These are phyloP conservation scores for Tridacna crocea DNA, from an alignment of 2,888 invertebrate species.

Conservation along the genomic window DNA sequence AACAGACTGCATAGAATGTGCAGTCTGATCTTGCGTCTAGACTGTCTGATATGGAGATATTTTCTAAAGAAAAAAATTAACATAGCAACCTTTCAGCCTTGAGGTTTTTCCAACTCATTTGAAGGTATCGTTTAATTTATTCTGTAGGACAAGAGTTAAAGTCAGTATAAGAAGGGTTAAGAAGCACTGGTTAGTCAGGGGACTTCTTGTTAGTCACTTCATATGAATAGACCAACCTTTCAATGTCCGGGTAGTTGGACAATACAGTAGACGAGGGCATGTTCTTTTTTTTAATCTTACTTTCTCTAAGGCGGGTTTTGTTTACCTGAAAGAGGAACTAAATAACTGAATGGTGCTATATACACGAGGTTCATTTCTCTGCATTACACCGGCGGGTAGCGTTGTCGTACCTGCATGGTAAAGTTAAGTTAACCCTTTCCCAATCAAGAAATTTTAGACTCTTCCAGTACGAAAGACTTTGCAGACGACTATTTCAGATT, in stretches of 20 bases:
- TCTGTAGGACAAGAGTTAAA: neutral
- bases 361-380: neutral
- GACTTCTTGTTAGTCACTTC: neutral
- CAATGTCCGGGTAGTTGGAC: conserved; percentile 38
- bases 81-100: too few species aligned
- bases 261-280: conserved; percentile 42
- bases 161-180: neutral
- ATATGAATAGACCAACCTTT: conserved; percentile 24
- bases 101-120: too few species aligned
- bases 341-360: neutral
- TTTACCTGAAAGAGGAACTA: neutral
- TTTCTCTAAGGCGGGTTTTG: neutral
- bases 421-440: neutral
- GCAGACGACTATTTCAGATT: too few species aligned
- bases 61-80: too few species aligned
- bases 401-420: too few species aligned
- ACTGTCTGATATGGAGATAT: too few species aligned
- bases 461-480: too few species aligned
- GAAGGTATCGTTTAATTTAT: too few species aligned
- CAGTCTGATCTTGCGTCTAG: too few species aligned
- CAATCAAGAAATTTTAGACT: too few species aligned
- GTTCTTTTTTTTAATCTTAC: conserved; percentile 5
- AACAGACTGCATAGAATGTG: too few species aligned
- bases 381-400: neutral
- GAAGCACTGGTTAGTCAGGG: neutral